phyloP scores from a whole-genome alignment of 2,888 invertebrate species.

The Apotomis turbidana region DNA sequence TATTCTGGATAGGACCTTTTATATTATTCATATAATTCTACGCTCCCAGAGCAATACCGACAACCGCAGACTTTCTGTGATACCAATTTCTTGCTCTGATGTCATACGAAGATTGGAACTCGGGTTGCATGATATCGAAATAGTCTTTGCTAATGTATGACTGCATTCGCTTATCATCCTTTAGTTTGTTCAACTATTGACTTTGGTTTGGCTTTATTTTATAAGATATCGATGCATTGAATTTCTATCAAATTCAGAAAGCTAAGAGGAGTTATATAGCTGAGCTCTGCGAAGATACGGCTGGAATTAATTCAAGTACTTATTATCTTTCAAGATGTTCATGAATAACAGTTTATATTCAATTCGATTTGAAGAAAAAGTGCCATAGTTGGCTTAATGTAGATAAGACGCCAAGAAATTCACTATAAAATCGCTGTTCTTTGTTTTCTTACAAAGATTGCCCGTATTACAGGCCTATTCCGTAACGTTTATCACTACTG shows the following conservation, averaged over 20 bases:
- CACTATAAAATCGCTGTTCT: too few relatives aligned
- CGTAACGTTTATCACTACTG: too few relatives aligned
- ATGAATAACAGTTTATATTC: too few relatives aligned
- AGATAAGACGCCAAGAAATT: too few relatives aligned
- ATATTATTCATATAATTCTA: slow-evolving; percentile 10
- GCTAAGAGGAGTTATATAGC: not conserved
- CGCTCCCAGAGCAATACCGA: slow-evolving; percentile 1
- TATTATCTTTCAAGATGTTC: not conserved
- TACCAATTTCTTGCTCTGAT: slow-evolving; percentile 19
- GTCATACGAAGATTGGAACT: slow-evolving; percentile 16
- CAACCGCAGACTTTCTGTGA: slow-evolving; percentile 17
- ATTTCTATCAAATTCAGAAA: not conserved
- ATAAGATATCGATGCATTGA: not conserved
- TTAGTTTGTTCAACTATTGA: slow-evolving; percentile 8
- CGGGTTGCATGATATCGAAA: slow-evolving; percentile 16
- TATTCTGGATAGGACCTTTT: not conserved
- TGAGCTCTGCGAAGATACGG: not conserved
- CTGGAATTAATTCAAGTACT: not conserved
- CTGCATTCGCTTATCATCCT: slow-evolving; percentile 24
- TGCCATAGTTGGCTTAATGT: too few relatives aligned
- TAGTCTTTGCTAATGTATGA: slow-evolving; percentile 28
- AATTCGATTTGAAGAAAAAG: too few relatives aligned
- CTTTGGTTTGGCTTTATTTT: not conserved
- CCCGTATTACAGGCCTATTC: too few relatives aligned
- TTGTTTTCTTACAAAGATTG: too few relatives aligned